Base-by-base conservation (phyloP, 1,140 invertebrate genomes). In the Myzus persicae region DNA sequence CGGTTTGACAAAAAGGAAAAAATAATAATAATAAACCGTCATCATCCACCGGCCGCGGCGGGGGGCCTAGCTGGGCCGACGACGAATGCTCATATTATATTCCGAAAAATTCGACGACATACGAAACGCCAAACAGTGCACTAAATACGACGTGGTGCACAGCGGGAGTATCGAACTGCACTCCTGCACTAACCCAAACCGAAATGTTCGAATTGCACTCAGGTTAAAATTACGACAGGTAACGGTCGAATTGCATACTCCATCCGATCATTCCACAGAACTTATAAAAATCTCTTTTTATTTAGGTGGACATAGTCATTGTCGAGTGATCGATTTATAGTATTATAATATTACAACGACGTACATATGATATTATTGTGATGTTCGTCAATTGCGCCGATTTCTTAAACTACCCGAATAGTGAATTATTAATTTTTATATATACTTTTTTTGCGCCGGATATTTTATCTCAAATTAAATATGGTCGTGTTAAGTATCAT, bases 1-100 rank as follows among this genome's bases (percentile, higher is more conserved):
- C 2, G 59, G 59, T 76, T 76, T 76, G 31, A 76, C 59, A 76
- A 76, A 76, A 76, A 76, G 14, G 59, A n/a, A 31, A 67, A 67
- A 67, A 67, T n/a, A 67, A 36, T 76, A 76, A 76, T 76, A 76
- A 76, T 76, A n/a, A 76, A 76, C 59, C 59, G 59, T 76, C 59
- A 76, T n/a, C 31, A 18, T n/a, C 59, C 26, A 76, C 48, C 48
- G 48, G 48, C 48, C 48, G 4, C 59, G 59, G n/a, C 59, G 59
- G 59, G 59, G 59, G 59, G 14, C 59, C 59, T 76, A n/a, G 59
- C n/a, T 76, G 59, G 18, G 3, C 0, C 14, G n/a, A 76, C 31
- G 4, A 5, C 14, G n/a, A 76, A 76, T 59, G 31, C 54, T 59
- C 11, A 31, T 31, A n/a, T 36, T 31, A n/a, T 36, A 76, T 18